Conservation (phyloP, 2,888 invertebrate genomes). For the Apotomis turbidana region DNA sequence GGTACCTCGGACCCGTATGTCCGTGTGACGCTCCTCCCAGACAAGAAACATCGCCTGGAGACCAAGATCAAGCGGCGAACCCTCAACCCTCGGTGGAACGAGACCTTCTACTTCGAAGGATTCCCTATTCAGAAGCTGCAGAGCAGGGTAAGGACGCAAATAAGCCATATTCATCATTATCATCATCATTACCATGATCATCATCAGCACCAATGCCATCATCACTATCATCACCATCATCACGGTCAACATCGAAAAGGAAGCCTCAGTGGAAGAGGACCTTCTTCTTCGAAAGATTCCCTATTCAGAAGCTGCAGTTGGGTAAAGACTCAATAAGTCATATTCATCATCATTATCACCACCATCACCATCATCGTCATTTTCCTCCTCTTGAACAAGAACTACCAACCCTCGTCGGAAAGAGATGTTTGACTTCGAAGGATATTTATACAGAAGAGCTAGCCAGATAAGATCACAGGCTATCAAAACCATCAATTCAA, state of each 20-base stretch:
- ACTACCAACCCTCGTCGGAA: background rate
- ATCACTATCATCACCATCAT: too few species aligned
- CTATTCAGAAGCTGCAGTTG: conserved; percentile 96
- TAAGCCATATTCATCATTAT: too few species aligned
- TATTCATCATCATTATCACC: too few species aligned
- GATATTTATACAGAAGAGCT: too few species aligned
- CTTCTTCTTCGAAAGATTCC: conserved; percentile 77
- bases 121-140: conserved; percentile 97
- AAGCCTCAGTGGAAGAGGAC: conserved; percentile 70
- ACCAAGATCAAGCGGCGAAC: conserved; percentile 96
- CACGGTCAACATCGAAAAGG: background rate
- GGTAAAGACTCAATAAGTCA: conserved; percentile 65
- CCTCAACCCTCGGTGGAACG: conserved; percentile 96
- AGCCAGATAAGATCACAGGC: too few species aligned
- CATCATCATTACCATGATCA: too few species aligned
- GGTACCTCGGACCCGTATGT: conserved; percentile 97
- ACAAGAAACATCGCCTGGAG: conserved; percentile 95
- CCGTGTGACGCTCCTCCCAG: conserved; percentile 93
- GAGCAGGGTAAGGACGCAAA: conserved; percentile 85
- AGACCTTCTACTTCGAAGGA: conserved; percentile 97
- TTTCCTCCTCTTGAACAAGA: too few species aligned
- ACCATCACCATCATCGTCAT: too few species aligned
- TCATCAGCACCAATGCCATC: too few species aligned
- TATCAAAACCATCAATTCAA: too few species aligned
- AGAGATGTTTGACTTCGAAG: conserved; percentile 67